These are phyloP conservation scores for Pseudochirops cupreus DNA, from an alignment of 2,797 vertebrate species.

Conservation along the genomic window DNA sequence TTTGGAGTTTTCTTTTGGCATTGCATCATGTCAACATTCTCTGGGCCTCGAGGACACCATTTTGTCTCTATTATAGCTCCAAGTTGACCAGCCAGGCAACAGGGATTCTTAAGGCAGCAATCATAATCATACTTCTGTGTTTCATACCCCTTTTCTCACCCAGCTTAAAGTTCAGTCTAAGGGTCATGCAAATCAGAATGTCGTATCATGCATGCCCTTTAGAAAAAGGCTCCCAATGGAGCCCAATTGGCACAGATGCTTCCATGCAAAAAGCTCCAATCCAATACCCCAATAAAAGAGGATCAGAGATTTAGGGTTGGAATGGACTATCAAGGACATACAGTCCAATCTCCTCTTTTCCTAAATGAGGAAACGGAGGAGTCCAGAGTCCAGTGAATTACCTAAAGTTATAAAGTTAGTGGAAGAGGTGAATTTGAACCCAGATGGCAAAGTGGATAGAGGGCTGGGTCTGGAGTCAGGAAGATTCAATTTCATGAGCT, in stretches of 20 bases:
- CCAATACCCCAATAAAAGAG: neutral
- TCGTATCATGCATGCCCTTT: neutral
- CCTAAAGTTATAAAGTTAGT: neutral
- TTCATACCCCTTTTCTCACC: neutral
- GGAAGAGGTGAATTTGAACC: neutral
- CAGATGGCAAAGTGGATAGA: neutral
- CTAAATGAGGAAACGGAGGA: neutral
- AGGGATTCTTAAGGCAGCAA: fast-evolving
- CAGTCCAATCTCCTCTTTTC: neutral
- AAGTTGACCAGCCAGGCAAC: fast-evolving
- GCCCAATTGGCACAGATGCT: neutral
- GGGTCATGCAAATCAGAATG: neutral
- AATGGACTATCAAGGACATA: neutral
- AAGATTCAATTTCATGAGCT: neutral
- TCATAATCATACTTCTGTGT: neutral
- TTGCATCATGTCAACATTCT: too few relatives aligned
- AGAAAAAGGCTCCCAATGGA: neutral
- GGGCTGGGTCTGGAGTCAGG: neutral
- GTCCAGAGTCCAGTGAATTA: neutral
- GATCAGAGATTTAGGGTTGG: neutral
- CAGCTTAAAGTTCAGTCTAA: neutral
- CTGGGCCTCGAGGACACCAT: neutral
- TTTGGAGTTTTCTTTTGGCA: neutral
- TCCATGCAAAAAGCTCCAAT: neutral
- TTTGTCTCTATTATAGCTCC: neutral